Percentiles rank a stretch among this genome's conserved stretches.
Conservation (phyloP, 2,888 invertebrate genomes). For the Arenicola marina region DNA sequence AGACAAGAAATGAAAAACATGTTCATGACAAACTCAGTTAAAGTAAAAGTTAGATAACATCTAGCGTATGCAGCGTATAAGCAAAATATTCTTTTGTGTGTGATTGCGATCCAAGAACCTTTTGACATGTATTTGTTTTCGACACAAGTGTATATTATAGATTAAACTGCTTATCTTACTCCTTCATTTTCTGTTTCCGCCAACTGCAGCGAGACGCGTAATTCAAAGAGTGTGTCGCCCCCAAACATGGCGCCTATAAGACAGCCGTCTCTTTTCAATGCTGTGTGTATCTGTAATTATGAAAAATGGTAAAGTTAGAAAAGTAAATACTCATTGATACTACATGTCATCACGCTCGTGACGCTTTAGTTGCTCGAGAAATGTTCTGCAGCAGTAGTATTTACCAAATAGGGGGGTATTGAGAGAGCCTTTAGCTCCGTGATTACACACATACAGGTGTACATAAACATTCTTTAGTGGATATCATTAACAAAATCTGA, state of each 20-base stretch:
- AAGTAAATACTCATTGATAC: not conserved
- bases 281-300: conserved; percentile 63
- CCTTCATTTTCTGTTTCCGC: conserved; percentile 79
- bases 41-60: no score
- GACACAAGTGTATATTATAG: not conserved
- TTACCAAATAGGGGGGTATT: no score
- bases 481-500: no score
- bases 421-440: no score
- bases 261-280: conserved; percentile 85
- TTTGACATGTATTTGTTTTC: not conserved
- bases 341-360: no score
- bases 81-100: not conserved
- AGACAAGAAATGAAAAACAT: no score
- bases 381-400: no score
- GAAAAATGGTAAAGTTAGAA: not conserved
- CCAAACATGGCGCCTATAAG: conserved; percentile 93
- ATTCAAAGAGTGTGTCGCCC: conserved; percentile 90
- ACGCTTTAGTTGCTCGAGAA: no score
- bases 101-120: not conserved
- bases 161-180: conserved; percentile 33
- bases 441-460: no score
- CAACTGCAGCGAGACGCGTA: conserved; percentile 85
- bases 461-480: no score
- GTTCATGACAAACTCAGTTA: no score
- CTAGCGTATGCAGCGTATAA: no score